Percentiles rank a stretch among this genome's conserved stretches.
These are phyloP conservation scores for Sakesphorus luctuosus DNA, from an alignment of 2,113 vertebrate species.

Conservation along the genomic window DNA sequence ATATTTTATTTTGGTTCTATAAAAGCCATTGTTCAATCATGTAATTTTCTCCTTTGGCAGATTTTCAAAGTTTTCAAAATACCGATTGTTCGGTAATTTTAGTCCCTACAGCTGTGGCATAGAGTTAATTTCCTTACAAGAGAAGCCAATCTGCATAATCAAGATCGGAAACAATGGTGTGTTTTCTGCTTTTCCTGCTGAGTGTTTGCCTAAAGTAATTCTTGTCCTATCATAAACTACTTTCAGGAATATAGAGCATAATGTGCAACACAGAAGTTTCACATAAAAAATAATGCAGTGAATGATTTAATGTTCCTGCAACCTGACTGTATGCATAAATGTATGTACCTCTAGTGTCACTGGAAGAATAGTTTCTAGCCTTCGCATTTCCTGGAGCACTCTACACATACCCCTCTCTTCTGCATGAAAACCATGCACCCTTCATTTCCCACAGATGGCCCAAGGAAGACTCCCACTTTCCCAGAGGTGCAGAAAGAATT, in stretches of 20 bases:
- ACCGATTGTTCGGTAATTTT: slow-evolving; percentile 70
- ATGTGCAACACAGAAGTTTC: neutral
- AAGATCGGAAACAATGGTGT: slow-evolving; percentile 64
- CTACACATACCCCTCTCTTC: neutral
- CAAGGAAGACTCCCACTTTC: neutral
- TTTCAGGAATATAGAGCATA: neutral
- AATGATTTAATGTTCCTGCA: neutral
- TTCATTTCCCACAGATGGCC: neutral
- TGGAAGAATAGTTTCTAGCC: neutral
- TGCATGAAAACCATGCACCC: neutral
- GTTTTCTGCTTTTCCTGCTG: neutral
- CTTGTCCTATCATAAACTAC: neutral
- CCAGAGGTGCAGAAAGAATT: neutral
- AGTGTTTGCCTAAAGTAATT: slow-evolving; percentile 6
- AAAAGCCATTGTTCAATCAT: slow-evolving; percentile 63
- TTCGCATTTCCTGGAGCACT: neutral
- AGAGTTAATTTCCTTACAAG: slow-evolving; percentile 70
- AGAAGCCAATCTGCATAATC: slow-evolving; percentile 73
- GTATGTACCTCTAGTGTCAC: neutral
- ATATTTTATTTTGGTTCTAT: slow-evolving; percentile 59
- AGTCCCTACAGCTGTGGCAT: slow-evolving; percentile 69
- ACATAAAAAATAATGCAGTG: neutral
- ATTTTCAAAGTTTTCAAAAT: slow-evolving; percentile 78
- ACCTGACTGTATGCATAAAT: neutral
- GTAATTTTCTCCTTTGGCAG: slow-evolving; percentile 77